Conservation (phyloP, 2,888 invertebrate species). For the Pecten maximus region DNA sequence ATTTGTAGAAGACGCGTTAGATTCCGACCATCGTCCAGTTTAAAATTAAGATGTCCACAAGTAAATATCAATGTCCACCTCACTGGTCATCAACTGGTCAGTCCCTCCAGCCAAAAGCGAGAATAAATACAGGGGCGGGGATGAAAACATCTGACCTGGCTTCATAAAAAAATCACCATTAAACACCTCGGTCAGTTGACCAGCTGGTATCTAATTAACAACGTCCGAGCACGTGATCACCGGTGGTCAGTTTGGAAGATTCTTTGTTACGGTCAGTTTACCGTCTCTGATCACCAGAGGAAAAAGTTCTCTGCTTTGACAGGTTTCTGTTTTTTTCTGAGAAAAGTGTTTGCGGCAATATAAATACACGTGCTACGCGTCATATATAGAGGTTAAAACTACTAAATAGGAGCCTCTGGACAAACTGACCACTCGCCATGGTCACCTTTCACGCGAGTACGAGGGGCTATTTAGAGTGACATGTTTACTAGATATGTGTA, state of each 20-base stretch:
- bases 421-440: background rate
- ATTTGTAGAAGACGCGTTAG: background rate
- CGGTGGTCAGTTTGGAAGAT: background rate
- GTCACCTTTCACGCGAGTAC: background rate
- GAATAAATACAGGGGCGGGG: constrained; percentile 4
- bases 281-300: background rate
- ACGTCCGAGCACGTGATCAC: constrained; percentile 27
- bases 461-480: background rate
- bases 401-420: background rate
- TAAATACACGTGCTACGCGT: background rate
- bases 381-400: background rate
- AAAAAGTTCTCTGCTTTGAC: background rate
- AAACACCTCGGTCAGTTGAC: constrained; percentile 17
- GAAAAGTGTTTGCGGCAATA: constrained; percentile 13
- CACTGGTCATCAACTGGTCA: constrained; percentile 13
- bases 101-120: background rate
- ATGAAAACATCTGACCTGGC: background rate
- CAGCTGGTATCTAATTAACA: constrained; percentile 5
- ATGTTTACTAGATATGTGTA: background rate
- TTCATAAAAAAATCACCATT: background rate
- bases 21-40: background rate
- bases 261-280: constrained; percentile 4
- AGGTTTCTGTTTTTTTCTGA: background rate
- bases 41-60: constrained; percentile 13
- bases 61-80: constrained; percentile 32